phyloP scores from a whole-genome alignment of 2,113 vertebrate genomes.

The Mungos mungo region DNA sequence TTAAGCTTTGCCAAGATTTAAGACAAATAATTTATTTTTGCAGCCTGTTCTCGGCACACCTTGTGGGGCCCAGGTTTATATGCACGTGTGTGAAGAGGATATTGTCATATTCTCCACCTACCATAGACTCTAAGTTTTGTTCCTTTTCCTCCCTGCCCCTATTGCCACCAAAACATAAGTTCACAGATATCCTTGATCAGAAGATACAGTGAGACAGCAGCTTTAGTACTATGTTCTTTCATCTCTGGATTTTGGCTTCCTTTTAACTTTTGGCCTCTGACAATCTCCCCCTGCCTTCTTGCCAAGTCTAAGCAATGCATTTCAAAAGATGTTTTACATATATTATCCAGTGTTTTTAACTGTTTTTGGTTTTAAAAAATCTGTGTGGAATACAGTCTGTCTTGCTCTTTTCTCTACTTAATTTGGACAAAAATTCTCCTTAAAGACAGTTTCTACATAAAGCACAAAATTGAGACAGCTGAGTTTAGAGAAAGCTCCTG shows the following conservation, averaged over 20 bases:
- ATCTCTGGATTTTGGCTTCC: neutral
- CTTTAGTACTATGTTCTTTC: fast-evolving
- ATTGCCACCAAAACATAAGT: neutral
- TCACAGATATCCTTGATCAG: neutral
- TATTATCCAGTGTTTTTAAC: neutral
- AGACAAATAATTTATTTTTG: neutral
- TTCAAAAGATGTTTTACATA: neutral
- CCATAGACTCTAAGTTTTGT: neutral
- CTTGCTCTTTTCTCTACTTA: neutral
- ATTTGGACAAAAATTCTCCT: neutral
- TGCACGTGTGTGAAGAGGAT: too few relatives aligned
- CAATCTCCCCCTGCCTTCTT: neutral
- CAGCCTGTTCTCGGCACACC: neutral
- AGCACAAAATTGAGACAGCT: neutral
- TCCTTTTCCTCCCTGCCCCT: neutral
- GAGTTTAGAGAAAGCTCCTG: neutral
- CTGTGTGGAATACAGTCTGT: neutral
- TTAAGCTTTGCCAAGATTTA: neutral
- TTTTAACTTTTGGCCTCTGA: neutral
- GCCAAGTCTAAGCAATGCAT: neutral
- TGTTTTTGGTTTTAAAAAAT: neutral
- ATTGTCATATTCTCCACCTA: neutral
- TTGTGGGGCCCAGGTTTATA: neutral
- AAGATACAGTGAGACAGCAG: neutral
- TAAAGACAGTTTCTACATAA: neutral